phyloP scores from a whole-genome alignment of 2,888 invertebrate genomes.

The Drymonia ruficornis region DNA sequence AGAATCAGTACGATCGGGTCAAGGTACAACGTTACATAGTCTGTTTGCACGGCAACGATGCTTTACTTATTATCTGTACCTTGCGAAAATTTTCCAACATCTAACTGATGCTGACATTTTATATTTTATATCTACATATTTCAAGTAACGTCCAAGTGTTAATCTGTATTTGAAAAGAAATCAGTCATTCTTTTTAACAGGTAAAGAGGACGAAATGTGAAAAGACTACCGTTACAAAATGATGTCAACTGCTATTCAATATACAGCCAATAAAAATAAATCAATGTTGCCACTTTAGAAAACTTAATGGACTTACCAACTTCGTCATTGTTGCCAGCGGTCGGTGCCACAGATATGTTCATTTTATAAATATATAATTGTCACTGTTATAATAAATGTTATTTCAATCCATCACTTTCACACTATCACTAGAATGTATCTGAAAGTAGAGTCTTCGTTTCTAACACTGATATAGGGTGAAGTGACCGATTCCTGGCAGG shows the following conservation, averaged over 20 bases:
- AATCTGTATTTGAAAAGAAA: not conserved
- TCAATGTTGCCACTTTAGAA: not conserved
- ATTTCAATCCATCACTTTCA: slow-evolving; percentile 44
- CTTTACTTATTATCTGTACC: not conserved
- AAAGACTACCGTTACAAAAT: slow-evolving; percentile 4
- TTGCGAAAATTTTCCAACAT: not conserved
- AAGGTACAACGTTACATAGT: slow-evolving; percentile 21
- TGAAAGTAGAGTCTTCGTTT: slow-evolving; percentile 1
- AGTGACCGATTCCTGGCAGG: slow-evolving; percentile 15
- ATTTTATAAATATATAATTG: slow-evolving; percentile 49
- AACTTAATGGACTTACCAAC: slow-evolving; percentile 61
- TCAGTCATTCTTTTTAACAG: not conserved
- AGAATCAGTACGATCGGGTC: slow-evolving; percentile 25
- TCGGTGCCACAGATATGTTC: slow-evolving; percentile 61
- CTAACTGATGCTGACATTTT: not conserved
- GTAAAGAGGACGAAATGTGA: not conserved
- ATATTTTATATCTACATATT: not conserved
- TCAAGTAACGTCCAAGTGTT: not conserved
- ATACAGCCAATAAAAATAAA: not conserved
- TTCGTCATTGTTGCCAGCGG: slow-evolving; percentile 62
- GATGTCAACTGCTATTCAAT: slow-evolving; percentile 1
- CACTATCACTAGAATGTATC: slow-evolving; percentile 29
- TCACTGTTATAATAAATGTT: slow-evolving; percentile 35
- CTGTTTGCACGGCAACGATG: slow-evolving; percentile 12
- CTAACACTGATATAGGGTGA: slow-evolving; percentile 9